Evolutionary conservation across 2,797 vertebrate genomes (phyloP), one percentile per base, ranked within the genome.

Genomic region (Meriones psammophilus): DNA sequence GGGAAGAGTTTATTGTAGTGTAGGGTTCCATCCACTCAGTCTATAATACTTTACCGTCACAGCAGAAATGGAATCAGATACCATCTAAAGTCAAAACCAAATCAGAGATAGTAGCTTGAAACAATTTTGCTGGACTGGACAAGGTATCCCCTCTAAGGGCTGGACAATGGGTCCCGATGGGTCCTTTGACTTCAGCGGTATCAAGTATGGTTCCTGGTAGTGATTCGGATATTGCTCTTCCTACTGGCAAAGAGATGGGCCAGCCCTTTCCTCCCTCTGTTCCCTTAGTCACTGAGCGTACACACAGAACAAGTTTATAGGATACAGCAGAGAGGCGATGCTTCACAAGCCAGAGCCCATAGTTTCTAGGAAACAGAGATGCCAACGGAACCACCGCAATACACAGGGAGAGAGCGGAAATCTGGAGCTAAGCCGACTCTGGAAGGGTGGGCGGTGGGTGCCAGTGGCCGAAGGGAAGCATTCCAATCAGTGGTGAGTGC

Each of bases 401-500:
- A 36, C 18, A 15, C 46, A 13, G n/a, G 7, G 0, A 39, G n/a
- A 7, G 26, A 24, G 3, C 36, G 46, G 58, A 66, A 46, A 80
- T 13, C 9, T 7, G 69, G 62, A 36, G 24, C 12, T 2, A 66
- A 77, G 84, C 28, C 20, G 30, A 54, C 17, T 80, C 79, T 22
- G 20, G 28, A 20, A 56, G 54, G 60, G 24, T 0, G 17, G n/a
- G 58, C 79, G n/a, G 50, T 1, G 50, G 85, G n/a, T 56, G 39
- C n/a, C 0, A 5, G 14, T 17, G 71, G 39, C 8, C 64, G 42
- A 76, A 42, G 58, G 71, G 5, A 66, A 3, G 8, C 39, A n/a
- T 66, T 28, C 46, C 10, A 12, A 2, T n/a, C 1, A 26, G 4
- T 0, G 10, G 28, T 0, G 17, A n/a, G 3, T 10, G 42, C 8